phyloP scores from a whole-genome alignment of 2,797 vertebrate species.

The Gymnothorax reevesii region DNA sequence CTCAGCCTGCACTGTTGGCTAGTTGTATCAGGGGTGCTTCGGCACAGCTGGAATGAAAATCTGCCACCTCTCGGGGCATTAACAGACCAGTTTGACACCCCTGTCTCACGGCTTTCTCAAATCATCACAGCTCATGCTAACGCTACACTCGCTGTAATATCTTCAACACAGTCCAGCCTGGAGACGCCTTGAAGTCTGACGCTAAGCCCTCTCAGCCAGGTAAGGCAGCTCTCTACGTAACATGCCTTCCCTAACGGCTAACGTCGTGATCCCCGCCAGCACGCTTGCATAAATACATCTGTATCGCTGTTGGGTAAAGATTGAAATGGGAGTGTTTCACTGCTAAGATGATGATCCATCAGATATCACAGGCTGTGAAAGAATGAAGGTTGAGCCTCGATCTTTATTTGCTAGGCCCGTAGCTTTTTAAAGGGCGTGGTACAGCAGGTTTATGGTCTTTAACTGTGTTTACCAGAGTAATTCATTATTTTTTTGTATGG shows the following conservation, averaged over 20 bases:
- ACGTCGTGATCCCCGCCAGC: not conserved
- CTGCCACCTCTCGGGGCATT: too few species aligned
- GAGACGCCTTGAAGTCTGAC: conserved; percentile 77
- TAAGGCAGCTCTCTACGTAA: conserved; percentile 56
- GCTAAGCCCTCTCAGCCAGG: conserved; percentile 79
- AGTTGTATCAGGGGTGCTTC: too few species aligned
- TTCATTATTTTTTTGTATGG: not conserved
- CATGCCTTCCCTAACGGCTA: not conserved
- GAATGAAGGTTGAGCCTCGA: not conserved
- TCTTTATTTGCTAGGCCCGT: not conserved
- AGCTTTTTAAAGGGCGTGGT: not conserved
- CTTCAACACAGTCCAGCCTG: conserved; percentile 68
- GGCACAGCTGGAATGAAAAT: too few species aligned
- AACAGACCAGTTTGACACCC: too few species aligned
- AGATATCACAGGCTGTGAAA: not conserved
- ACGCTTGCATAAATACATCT: not conserved
- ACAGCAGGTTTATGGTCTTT: not conserved
- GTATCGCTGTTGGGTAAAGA: not conserved
- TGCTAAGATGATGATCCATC: not conserved
- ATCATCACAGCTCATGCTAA: conserved; percentile 40
- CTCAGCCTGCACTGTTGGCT: too few species aligned
- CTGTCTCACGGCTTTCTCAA: too few species aligned
- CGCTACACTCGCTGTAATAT: conserved; percentile 51
- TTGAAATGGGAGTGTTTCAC: not conserved
- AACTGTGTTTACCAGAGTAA: not conserved